These are phyloP conservation scores for Pterostichus niger DNA, from an alignment of 2,888 invertebrate genomes.

Conservation along the genomic window DNA sequence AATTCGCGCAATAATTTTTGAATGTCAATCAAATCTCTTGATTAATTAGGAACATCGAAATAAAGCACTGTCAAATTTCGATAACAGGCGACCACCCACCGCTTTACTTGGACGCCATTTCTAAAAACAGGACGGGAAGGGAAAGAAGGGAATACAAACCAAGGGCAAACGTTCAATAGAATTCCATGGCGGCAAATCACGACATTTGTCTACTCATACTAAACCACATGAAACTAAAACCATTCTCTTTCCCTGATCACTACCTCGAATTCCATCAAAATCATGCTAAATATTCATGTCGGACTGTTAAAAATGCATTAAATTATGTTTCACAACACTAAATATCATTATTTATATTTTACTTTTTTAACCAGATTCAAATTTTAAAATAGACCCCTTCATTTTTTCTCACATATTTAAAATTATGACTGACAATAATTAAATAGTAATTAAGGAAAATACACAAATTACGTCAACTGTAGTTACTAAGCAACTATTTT, in stretches of 20 bases:
- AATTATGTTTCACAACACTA: neutral
- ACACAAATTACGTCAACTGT: conserved; percentile 12
- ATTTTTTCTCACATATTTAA: neutral
- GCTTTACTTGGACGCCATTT: conserved; percentile 76
- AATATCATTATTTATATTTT: neutral
- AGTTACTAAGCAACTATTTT: neutral
- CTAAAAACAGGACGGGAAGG: conserved; percentile 69
- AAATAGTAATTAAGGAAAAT: conserved; percentile 36
- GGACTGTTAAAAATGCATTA: neutral
- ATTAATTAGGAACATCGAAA: conserved; percentile 72
- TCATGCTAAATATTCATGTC: neutral
- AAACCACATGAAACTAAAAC: conserved; percentile 18
- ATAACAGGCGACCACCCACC: conserved; percentile 76
- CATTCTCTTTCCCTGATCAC: neutral
- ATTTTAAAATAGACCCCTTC: neutral
- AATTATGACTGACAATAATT: conserved; percentile 13
- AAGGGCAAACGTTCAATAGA: conserved; percentile 67
- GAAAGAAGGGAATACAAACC: conserved; percentile 45
- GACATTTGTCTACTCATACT: conserved; percentile 1
- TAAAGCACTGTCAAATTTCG: conserved; percentile 74
- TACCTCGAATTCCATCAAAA: conserved; percentile 13
- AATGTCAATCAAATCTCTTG: conserved; percentile 57
- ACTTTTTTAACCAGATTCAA: conserved; percentile 1
- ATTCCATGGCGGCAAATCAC: conserved; percentile 65
- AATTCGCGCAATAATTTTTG: conserved; percentile 60